Evolutionary conservation across 2,113 vertebrate genomes (phyloP).

Genomic region (Cephalopholis sonnerati): DNA sequence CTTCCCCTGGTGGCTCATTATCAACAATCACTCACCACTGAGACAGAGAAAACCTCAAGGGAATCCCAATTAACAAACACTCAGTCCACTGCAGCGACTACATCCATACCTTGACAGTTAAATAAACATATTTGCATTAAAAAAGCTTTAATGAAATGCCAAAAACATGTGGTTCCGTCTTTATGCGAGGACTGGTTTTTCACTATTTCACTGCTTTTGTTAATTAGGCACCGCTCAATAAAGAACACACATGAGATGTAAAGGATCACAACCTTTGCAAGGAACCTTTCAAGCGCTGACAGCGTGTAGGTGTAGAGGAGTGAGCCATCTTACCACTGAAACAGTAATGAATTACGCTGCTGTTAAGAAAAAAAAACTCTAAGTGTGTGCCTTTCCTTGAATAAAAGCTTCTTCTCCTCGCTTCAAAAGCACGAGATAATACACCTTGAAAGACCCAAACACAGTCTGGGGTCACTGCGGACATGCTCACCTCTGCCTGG

Average conservation of each 20-base stretch:
- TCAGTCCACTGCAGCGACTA: not conserved
- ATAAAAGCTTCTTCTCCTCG: not conserved
- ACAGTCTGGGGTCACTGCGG: not conserved
- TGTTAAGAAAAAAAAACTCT: not conserved
- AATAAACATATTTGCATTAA: not conserved
- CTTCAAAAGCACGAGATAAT: not conserved
- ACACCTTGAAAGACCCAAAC: not conserved
- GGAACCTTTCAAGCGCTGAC: not conserved
- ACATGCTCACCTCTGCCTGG: constrained; percentile 86
- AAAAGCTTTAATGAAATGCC: not conserved
- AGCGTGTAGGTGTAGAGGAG: not conserved
- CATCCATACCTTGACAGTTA: constrained; percentile 2
- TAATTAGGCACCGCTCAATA: constrained; percentile 8
- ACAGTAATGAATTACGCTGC: not conserved
- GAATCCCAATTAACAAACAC: constrained; percentile 73
- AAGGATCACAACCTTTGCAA: constrained; percentile 5
- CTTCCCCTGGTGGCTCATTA: constrained; percentile 63
- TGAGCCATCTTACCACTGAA: not conserved
- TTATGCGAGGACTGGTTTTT: not conserved
- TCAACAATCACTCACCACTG: constrained; percentile 56
- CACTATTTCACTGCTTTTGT: not conserved
- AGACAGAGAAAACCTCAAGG: constrained; percentile 34
- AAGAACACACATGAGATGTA: constrained; percentile 12
- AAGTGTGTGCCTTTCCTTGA: not conserved
- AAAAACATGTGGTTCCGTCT: not conserved